Conservation (phyloP, 92 coral and sea anemone species). For the Siderastrea radians region DNA sequence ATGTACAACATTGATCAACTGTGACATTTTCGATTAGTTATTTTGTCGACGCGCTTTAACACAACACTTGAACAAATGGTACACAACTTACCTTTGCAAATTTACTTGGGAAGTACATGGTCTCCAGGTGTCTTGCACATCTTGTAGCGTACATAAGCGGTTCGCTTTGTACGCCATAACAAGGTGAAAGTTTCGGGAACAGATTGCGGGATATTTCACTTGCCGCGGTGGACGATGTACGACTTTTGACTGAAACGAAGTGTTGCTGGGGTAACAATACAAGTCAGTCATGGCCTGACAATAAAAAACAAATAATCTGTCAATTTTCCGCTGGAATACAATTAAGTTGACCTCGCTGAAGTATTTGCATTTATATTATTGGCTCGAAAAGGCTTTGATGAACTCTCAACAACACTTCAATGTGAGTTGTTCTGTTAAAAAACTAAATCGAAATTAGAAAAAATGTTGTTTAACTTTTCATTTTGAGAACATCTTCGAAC, state of each 20-base stretch:
- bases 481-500: neutral
- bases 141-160: slow-evolving; percentile 33
- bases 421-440: neutral
- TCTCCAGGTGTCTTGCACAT: slow-evolving; percentile 44
- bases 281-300: slow-evolving; percentile 1
- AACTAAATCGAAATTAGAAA: neutral
- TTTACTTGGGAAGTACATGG: slow-evolving; percentile 54
- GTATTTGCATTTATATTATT: slow-evolving; percentile 29
- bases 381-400: slow-evolving; percentile 1
- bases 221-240: neutral
- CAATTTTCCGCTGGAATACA: slow-evolving; percentile 6
- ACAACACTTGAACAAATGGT: neutral
- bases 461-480: neutral
- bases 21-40: neutral
- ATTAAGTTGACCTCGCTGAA: slow-evolving; percentile 15
- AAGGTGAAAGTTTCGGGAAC: neutral
- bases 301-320: slow-evolving; percentile 22
- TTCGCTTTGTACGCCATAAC: slow-evolving; percentile 20
- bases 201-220: neutral
- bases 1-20: neutral
- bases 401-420: neutral
- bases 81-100: slow-evolving; percentile 28
- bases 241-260: slow-evolving; percentile 12
- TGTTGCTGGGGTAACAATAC: slow-evolving; percentile 58
- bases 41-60: neutral